Evolutionary conservation across 2,888 invertebrate genomes (phyloP).

Genomic region (Athripsodes cinereus): DNA sequence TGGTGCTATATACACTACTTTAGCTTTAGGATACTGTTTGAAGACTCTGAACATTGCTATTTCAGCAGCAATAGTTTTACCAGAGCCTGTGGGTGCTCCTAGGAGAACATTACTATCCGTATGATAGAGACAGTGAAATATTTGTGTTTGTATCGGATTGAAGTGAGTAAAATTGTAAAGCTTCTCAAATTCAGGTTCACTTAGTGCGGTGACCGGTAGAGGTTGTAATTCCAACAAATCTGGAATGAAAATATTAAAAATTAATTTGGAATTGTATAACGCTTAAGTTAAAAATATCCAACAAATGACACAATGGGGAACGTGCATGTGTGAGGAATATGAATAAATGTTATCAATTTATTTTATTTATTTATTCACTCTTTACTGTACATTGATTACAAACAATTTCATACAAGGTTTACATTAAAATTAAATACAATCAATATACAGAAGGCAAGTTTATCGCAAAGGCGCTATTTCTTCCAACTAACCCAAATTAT

Average conservation of each 20-base stretch:
- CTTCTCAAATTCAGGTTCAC: slow-evolving; percentile 68
- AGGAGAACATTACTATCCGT: slow-evolving; percentile 89
- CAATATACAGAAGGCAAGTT: too few species aligned
- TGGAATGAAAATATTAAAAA: slow-evolving; percentile 32
- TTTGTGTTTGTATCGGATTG: slow-evolving; percentile 98
- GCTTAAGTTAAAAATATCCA: too few species aligned
- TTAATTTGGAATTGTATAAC: too few species aligned
- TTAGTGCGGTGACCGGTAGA: slow-evolving; percentile 75
- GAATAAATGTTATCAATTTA: too few species aligned
- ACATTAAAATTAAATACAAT: too few species aligned
- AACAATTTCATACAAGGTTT: too few species aligned
- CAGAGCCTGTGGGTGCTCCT: slow-evolving; percentile 95
- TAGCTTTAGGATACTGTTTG: slow-evolving; percentile 68
- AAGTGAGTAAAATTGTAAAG: slow-evolving; percentile 91
- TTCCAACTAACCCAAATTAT: too few species aligned
- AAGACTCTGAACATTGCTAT: slow-evolving; percentile 94
- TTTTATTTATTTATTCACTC: too few species aligned
- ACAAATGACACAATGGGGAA: too few species aligned
- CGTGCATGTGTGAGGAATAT: too few species aligned
- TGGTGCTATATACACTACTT: slow-evolving; percentile 97
- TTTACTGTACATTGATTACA: too few species aligned
- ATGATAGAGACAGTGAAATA: slow-evolving; percentile 94
- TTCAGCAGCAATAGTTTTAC: slow-evolving; percentile 98
- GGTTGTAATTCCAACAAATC: slow-evolving; percentile 89
- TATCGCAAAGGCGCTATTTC: too few species aligned